Base-by-base conservation (phyloP, 92 coral and sea anemone species). In the Porites rus region DNA sequence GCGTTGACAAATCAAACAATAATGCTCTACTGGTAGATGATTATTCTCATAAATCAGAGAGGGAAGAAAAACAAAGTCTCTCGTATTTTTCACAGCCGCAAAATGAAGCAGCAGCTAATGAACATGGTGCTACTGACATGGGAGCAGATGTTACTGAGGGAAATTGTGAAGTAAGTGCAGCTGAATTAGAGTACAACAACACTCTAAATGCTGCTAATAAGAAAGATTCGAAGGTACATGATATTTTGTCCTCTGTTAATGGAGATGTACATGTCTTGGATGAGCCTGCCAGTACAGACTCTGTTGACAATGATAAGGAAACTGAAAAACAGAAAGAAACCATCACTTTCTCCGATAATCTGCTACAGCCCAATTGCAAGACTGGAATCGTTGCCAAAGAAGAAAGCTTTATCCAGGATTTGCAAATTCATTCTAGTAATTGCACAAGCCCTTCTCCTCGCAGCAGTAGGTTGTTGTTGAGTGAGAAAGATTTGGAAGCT, bases 401-500 rank as follows among this genome's bases (percentile, higher is more conserved):
- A 1, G 11, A 54, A n/a, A 68, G 18, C 51, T 28, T 14, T 9
- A 14, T 58, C 17, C 66, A 21, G 1, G 66, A 8, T 28, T 11
- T 69, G 6, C 85, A 80, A 53, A 80, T 53, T 22, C 85, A 68
- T 53, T 16, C 54, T 16, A 38, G 46, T 38, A 16, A 63, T 69
- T 80, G 53, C 24, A 4, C 31, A 2, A 10, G 31, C 65, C 9
- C 86, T 3, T 69, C 77, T n/a, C 22, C 70, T 54, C 61, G n/a
- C 77, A 70, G 12, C 11, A 28, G 82, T 21, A 88, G 60, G 56
- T 13, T 62, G 22, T 56, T 76, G 24, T 8, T 75, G 16, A 69
- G 69, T 8, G 77, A 82, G 50, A 88, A 75, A 59, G 63, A 69
- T 5, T 63, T 88, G 75, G 81, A 77, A 7, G 83, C 19, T 67